Base-by-base conservation (phyloP, 2,113 vertebrate genomes). In the Sclerurus mexicanus region DNA sequence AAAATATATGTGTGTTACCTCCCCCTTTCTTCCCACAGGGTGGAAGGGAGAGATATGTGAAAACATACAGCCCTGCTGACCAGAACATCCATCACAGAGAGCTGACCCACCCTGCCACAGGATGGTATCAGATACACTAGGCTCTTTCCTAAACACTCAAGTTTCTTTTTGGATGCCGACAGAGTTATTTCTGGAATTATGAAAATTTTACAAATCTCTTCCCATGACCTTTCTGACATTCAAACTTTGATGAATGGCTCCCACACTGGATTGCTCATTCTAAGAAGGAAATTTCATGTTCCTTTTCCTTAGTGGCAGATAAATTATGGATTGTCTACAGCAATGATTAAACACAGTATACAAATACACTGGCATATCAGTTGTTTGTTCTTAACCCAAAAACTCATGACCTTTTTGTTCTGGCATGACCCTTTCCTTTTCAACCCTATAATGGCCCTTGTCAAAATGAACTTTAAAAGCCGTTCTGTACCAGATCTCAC, bases 201-300 rank as follows among this genome's bases (percentile, higher is more conserved):
- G 53, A 97, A 96, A 95, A 96, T 96, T 95, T 96, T 81, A 95
- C 93, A 91, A 92, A 96, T 96, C 94, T 96, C 94, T 97, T 97
- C 97, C 95, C 96, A 97, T 96, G 97, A 97, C 95, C 96, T 85
- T 95, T 89, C 47, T 96, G 96, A 96, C 96, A 94, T 93, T 85
- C 60, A 50, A 91, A 94, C 90, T 93, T 85, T 94, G 75, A 91
- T 85, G 91, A 96, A 95, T 74, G 88, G 81, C 95, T 96, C 95
- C 95, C 94, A 96, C 81, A 97, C 71, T 59, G 69, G 64, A 78
- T 16, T 93, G 81, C 62, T 94, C 92, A 67, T 81, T 96, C 88
- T 44, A 46, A 95, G 87, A 95, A 91, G 82, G 89, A 95, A 96
- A 95, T 95, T 94, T 94, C 79, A 68, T 80, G 86, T 78, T 89